Evolutionary conservation across 2,888 invertebrate genomes (phyloP).

Genomic region (Cephus sareptanus): DNA sequence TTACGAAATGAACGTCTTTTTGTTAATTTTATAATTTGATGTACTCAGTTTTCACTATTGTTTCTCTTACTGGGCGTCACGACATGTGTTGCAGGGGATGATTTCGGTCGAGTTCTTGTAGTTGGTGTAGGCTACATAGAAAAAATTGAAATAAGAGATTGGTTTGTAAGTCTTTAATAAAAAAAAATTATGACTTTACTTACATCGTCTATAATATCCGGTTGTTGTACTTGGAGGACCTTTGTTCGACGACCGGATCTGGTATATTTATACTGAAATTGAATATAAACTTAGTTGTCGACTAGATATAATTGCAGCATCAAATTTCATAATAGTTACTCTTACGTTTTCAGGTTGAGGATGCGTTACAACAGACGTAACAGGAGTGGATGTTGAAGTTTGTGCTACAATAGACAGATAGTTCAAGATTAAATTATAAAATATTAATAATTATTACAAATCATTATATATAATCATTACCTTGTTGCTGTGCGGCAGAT

Average conservation of each 20-base stretch:
- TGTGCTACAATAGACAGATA: constrained; percentile 12
- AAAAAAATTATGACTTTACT: neutral
- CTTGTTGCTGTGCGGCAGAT: constrained; percentile 54
- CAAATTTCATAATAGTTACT: neutral
- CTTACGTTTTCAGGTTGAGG: constrained; percentile 46
- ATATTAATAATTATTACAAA: constrained; percentile 7
- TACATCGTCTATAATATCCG: constrained; percentile 56
- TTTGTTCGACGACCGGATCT: constrained; percentile 50
- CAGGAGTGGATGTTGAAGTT: constrained; percentile 36
- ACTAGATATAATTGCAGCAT: constrained; percentile 7
- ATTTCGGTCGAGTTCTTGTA: constrained; percentile 32
- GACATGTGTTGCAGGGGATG: constrained; percentile 39
- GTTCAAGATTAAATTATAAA: neutral
- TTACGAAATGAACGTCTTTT: neutral
- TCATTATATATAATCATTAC: constrained; percentile 15
- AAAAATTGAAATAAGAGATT: neutral
- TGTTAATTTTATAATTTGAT: neutral
- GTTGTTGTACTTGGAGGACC: constrained; percentile 44
- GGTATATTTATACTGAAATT: constrained; percentile 47
- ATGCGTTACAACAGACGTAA: constrained; percentile 34
- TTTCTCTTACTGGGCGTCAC: constrained; percentile 44
- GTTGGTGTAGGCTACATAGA: constrained; percentile 10
- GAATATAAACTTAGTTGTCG: neutral
- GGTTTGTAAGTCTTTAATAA: neutral
- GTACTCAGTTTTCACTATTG: neutral